phyloP scores from a whole-genome alignment of 2,113 vertebrate species.

The Chlorodrepanis virens region DNA sequence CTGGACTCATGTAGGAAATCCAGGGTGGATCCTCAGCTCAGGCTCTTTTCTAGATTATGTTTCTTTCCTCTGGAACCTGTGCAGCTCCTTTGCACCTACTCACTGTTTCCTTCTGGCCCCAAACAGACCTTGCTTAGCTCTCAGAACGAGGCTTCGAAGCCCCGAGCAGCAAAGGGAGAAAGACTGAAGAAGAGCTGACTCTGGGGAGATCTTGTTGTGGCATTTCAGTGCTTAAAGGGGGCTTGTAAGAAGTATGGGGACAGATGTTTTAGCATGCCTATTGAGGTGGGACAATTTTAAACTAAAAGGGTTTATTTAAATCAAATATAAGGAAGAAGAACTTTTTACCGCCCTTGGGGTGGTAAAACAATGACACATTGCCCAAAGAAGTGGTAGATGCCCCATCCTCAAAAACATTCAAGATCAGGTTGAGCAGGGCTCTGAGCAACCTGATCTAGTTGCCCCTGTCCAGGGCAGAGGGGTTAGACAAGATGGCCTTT shows the following conservation, averaged over 20 bases:
- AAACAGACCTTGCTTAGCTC: too few species aligned
- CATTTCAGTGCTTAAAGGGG: background rate
- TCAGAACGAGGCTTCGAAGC: fast-evolving
- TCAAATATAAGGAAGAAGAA: background rate
- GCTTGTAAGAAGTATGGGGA: background rate
- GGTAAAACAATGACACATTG: background rate
- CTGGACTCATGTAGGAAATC: background rate
- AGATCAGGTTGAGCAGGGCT: background rate
- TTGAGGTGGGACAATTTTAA: background rate
- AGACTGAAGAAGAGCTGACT: background rate
- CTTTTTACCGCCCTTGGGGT: background rate
- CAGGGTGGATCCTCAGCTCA: background rate
- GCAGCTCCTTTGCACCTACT: too few species aligned
- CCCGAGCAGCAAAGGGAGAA: background rate
- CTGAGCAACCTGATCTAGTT: background rate
- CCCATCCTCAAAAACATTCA: background rate
- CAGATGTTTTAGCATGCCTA: background rate
- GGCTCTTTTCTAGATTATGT: background rate
- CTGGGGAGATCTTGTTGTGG: background rate
- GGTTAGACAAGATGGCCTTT: background rate
- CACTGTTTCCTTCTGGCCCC: background rate
- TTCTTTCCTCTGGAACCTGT: background rate
- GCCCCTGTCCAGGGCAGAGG: background rate
- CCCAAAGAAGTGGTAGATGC: fast-evolving
- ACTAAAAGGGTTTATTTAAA: background rate